Percentiles rank a stretch among this genome's conserved stretches.
phyloP scores from a whole-genome alignment of 2,888 invertebrate species.

The Bursaphelenchus okinawaensis region DNA sequence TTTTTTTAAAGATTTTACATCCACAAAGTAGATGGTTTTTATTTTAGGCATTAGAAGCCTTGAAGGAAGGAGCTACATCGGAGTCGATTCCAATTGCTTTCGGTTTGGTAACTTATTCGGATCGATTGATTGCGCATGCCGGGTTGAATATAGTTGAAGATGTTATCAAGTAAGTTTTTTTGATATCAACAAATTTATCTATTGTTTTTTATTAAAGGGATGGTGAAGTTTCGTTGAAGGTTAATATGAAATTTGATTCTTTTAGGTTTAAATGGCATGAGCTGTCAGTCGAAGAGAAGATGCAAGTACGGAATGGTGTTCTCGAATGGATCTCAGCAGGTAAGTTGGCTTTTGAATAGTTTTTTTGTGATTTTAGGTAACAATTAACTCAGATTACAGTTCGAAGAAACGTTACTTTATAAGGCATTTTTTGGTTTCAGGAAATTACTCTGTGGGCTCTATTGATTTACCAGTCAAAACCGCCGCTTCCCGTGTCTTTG shows the following conservation, averaged over 20 bases:
- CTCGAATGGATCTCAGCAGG: slow-evolving; percentile 27
- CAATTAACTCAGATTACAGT: too few species aligned
- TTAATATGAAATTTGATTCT: not conserved
- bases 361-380: slow-evolving; percentile 2
- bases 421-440: slow-evolving; percentile 12
- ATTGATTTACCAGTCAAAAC: slow-evolving; percentile 31
- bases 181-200: not conserved
- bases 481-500: slow-evolving; percentile 31
- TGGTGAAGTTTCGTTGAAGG: not conserved
- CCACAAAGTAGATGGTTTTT: too few species aligned
- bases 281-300: slow-evolving; percentile 18
- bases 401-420: not conserved
- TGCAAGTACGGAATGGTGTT: slow-evolving; percentile 32
- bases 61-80: slow-evolving; percentile 33
- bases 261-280: slow-evolving; percentile 38
- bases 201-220: not conserved
- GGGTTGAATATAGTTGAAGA: slow-evolving; percentile 42
- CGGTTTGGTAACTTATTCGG: slow-evolving; percentile 21
- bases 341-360: slow-evolving; percentile 9
- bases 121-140: slow-evolving; percentile 27
- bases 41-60: slow-evolving; percentile 34
- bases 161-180: slow-evolving; percentile 30
- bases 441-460: slow-evolving; percentile 15
- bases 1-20: too few species aligned
- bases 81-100: slow-evolving; percentile 29